Evolutionary conservation across 1,140 invertebrate genomes (phyloP), one percentile per base, ranked within the genome.

Genomic region (Euborellia annulipes): DNA sequence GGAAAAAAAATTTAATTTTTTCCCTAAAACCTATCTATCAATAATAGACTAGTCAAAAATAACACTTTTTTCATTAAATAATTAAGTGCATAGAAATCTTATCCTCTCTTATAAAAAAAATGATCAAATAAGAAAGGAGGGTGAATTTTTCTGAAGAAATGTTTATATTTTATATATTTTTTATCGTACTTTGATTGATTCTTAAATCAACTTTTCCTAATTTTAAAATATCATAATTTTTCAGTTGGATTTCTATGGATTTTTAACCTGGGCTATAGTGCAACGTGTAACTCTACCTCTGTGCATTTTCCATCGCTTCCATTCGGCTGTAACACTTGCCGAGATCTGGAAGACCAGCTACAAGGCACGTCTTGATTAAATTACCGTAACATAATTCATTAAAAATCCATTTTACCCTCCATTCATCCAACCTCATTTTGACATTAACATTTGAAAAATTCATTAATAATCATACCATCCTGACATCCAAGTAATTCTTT

Each of bases 271-370:
- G 93, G 82, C 87, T 23, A 79, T 96, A 49, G 84, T 98, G 19
- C 86, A 91, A 58, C 82, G 89, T 52, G 76, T 94, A 48, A 92
- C 89, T 53, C 69, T 96, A 37, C 93, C 93, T 8, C 76, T 97
- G 39, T 89, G 88, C 70, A 95, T 97, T 61, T 97, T 96, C 76
- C 85, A 90, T 66, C 80, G 87, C 50, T 97, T 96, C 78, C 92
- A 96, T 67, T 94, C 90, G 23, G 87, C 89, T 17, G 88, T 96
- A 19, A 93, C 90, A 67, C 76, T 96, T 49, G 91, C 91, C 51
- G 92, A 96, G 66, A 93, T 97, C 48, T 96, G 93, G 92, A 94
- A 94, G 68, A 93, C 90, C 52, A 91, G 87, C 59, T 97, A 96
- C 74, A 92, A 91, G 70, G 81, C 85, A 49, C 77, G 83, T 50